Conservation (phyloP, 1,140 invertebrate genomes). For the Augochlora pura region DNA sequence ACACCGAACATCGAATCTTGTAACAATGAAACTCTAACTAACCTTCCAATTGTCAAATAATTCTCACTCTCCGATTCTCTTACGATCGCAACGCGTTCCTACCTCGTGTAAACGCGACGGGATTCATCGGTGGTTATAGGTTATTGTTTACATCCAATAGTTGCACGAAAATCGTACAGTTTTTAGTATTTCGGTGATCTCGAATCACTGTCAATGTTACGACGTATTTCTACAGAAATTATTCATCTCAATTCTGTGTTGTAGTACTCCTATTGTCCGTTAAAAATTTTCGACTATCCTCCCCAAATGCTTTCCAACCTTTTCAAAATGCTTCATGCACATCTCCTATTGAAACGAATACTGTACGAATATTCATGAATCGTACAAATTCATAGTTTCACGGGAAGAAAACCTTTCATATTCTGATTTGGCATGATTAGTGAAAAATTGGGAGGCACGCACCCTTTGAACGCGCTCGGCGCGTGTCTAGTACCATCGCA, state of each 20-base stretch:
- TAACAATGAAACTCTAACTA: neutral
- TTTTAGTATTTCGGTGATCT: neutral
- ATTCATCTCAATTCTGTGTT: neutral
- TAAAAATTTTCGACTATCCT: neutral
- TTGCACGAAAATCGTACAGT: slow-evolving; percentile 24
- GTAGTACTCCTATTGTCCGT: no score
- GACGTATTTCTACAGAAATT: neutral
- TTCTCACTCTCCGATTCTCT: neutral
- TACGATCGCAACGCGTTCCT: no score
- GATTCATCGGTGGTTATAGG: slow-evolving; percentile 12
- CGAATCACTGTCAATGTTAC: neutral
- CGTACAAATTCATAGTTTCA: neutral
- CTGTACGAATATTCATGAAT: no score
- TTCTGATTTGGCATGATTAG: neutral
- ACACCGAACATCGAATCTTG: no score
- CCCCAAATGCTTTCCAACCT: neutral
- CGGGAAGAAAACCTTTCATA: neutral
- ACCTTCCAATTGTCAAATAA: slow-evolving; percentile 34
- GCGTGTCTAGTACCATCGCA: neutral
- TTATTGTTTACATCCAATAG: slow-evolving; percentile 42
- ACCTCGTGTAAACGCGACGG: neutral
- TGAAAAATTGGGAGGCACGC: neutral
- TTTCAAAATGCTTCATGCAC: neutral
- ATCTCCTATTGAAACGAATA: neutral
- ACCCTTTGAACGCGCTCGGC: neutral